Evolutionary conservation across 2,888 invertebrate genomes (phyloP).

Genomic region (Prenolepis imparis): DNA sequence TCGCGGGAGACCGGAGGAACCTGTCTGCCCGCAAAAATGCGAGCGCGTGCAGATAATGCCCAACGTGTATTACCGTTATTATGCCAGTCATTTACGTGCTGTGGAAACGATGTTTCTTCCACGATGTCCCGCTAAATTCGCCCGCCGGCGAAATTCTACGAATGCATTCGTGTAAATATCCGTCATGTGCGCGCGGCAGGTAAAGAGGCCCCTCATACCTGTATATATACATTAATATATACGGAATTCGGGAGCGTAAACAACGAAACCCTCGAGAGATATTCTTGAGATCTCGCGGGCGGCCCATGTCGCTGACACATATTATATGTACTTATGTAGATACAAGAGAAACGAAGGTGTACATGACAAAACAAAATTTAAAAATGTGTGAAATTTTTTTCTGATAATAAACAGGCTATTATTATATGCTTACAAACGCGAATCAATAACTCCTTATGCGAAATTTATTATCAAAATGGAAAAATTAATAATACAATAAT

Average conservation of each 20-base stretch:
- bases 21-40: conserved; percentile 78
- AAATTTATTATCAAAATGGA: conserved; percentile 2
- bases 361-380: background rate
- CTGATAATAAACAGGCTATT: background rate
- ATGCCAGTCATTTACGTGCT: conserved; percentile 81
- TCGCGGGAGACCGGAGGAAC: conserved; percentile 63
- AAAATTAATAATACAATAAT: background rate
- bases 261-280: conserved; percentile 1
- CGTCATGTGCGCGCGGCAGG: conserved; percentile 40
- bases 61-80: conserved; percentile 81
- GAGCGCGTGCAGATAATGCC: conserved; percentile 85
- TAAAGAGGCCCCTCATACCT: conserved; percentile 31
- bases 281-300: background rate
- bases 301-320: background rate
- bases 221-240: conserved; percentile 39
- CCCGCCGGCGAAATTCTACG: conserved; percentile 77
- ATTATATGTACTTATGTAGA: background rate
- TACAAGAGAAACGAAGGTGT: background rate
- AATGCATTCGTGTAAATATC: conserved; percentile 76
- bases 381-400: background rate
- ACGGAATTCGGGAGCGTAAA: conserved; percentile 31
- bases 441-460: background rate
- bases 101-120: conserved; percentile 71
- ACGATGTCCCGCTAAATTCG: conserved; percentile 76
- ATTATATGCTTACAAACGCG: no score